Evolutionary conservation across 2,888 invertebrate species (phyloP), one percentile per base, ranked within the genome.

Genomic region (Xestia sexstrigata): DNA sequence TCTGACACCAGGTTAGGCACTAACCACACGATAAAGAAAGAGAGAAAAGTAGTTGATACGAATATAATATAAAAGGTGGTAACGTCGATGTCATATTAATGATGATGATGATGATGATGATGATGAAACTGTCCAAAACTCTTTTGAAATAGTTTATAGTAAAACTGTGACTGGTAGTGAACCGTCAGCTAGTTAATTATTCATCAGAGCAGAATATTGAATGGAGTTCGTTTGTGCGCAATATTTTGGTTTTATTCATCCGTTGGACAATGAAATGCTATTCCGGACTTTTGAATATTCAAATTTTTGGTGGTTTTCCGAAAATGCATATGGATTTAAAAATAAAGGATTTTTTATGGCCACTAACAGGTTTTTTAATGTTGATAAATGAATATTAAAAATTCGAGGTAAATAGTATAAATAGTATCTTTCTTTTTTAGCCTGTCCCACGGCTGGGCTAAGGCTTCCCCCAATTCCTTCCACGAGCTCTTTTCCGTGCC

Each of bases 181-280:
- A 77, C 77, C 69, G 77, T 71, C 85, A 76, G 74, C 70, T 73
- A 60, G 80, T 90, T 86, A 90, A 91, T 90, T 90, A 90, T 90
- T 90, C 90, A 90, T 85, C 84, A 78, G 80, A 73, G 74, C 78
- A 79, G 82, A 86, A 87, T 87, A 87, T 81, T 85, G 81, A 88
- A 87, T 85, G 70, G n/a, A 47, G 74, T 83, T 87, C 83, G 74
- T 85, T 88, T 86, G 85, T 70, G 67, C 66, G 74, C 72, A 81
- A 85, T 81, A 88, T 83, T 88, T 86, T 84, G 85, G 76, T 78
- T 85, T 81, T 85, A 77, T 82, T 78, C 81, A 79, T 71, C 73
- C 73, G 75, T 55, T 60, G 63, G 30, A 85, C 78, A 87, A 82
- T 82, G 84, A 84, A 86, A 78, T 73, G 78, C 74, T 78, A 69